These are phyloP conservation scores for Zaprionus ghesquierei DNA, from an alignment of 1,140 invertebrate species.

Conservation along the genomic window DNA sequence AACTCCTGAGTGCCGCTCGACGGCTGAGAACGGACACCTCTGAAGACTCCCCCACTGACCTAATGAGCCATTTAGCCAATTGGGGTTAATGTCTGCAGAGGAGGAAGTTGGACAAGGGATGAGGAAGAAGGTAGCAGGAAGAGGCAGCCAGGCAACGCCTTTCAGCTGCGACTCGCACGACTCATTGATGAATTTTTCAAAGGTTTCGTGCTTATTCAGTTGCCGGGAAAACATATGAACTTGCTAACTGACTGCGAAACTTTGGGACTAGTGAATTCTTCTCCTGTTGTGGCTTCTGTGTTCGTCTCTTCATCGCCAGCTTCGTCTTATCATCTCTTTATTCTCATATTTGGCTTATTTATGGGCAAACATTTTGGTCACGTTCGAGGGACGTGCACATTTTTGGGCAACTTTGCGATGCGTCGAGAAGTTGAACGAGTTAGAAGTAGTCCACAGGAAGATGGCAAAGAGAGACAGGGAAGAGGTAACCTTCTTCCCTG, in stretches of 20 bases:
- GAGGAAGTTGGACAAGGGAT: neutral
- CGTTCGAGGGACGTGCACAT: conserved; percentile 60
- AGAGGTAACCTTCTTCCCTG: neutral
- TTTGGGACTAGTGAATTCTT: conserved; percentile 14
- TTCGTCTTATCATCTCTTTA: conserved; percentile 43
- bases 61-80: conserved; percentile 75
- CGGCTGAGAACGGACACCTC: neutral
- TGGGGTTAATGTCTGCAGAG: conserved; percentile 65
- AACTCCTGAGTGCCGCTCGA: conserved; percentile 23
- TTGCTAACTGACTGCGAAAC: conserved; percentile 50
- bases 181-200: conserved; percentile 70
- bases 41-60: conserved; percentile 57
- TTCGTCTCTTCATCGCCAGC: conserved; percentile 27
- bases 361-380: conserved; percentile 73
- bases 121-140: neutral
- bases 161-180: conserved; percentile 31
- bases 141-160: conserved; percentile 17
- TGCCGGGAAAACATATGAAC: conserved; percentile 56
- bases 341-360: conserved; percentile 75
- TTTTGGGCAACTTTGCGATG: conserved; percentile 62
- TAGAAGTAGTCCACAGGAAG: neutral
- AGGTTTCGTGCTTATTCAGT: conserved; percentile 52
- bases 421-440: conserved; percentile 33
- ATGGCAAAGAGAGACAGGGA: neutral
- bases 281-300: conserved; percentile 40